Conservation (phyloP, 2,797 vertebrate species). For the Vultur gryphus region DNA sequence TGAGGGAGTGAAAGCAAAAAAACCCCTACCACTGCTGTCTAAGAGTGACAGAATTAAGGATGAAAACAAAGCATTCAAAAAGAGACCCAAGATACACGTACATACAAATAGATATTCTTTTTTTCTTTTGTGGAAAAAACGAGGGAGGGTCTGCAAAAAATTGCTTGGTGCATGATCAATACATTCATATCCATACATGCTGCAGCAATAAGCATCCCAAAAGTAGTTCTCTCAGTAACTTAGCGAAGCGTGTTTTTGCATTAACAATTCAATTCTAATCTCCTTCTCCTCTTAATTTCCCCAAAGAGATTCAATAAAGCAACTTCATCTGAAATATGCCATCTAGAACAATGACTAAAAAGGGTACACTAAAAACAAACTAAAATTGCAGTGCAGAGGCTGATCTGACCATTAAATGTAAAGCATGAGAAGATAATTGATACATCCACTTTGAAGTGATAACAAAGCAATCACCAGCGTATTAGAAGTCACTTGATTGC, state of each 20-base stretch:
- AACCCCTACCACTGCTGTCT: neutral
- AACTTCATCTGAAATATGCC: neutral
- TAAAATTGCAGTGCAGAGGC: neutral
- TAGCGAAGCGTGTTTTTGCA: neutral
- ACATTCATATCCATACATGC: neutral
- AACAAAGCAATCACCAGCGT: neutral
- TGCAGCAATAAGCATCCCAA: neutral
- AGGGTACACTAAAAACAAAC: neutral
- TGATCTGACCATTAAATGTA: neutral
- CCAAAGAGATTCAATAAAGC: neutral
- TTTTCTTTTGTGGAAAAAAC: neutral
- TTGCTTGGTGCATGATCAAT: neutral
- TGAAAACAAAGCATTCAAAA: neutral
- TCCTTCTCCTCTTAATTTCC: neutral
- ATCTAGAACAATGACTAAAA: neutral
- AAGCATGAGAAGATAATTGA: neutral
- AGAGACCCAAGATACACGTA: neutral
- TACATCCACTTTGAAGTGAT: neutral
- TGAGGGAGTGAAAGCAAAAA: neutral
- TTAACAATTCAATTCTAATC: neutral
- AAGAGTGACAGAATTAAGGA: neutral
- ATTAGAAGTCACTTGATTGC: neutral
- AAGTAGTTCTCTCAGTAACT: neutral
- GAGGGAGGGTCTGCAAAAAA: neutral
- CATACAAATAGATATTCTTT: neutral